phyloP scores from a whole-genome alignment of 2,888 invertebrate genomes.

The Diogma glabrata region DNA sequence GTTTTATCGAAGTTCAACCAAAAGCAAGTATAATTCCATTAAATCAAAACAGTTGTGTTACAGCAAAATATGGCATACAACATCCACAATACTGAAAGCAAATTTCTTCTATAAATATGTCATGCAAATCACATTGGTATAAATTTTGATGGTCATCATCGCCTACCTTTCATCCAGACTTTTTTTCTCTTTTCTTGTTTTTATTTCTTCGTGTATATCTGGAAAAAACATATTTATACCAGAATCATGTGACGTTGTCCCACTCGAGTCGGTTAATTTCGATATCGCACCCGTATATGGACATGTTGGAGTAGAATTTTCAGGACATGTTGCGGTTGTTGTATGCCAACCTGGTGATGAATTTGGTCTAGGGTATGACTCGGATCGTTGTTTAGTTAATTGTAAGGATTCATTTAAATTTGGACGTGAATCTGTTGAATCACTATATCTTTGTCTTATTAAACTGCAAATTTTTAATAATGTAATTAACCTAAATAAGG shows the following conservation, averaged over 20 bases:
- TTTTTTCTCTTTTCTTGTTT: no score
- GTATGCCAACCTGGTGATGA: constrained; percentile 17
- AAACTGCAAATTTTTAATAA: no score
- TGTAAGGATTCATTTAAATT: neutral
- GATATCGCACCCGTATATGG: constrained; percentile 23
- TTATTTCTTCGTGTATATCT: constrained; percentile 46
- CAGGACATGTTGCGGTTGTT: constrained; percentile 18
- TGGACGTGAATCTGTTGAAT: constrained; percentile 5
- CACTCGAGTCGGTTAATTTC: constrained; percentile 39
- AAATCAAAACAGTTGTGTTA: no score
- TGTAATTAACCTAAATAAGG: no score
- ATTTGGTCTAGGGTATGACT: constrained; percentile 20
- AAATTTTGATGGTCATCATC: constrained; percentile 20
- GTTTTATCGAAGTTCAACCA: no score
- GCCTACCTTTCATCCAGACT: constrained; percentile 15
- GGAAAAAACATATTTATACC: constrained; percentile 64
- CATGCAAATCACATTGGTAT: no score
- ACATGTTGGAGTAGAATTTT: constrained; percentile 19
- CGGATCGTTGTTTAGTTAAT: constrained; percentile 15
- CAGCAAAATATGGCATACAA: no score
- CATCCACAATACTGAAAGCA: no score
- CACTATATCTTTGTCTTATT: constrained; percentile 17
- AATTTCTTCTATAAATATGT: no score
- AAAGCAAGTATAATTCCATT: no score
- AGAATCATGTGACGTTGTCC: constrained; percentile 55